Conservation (phyloP, 2,113 vertebrate genomes). For the Rhombomys opimus region DNA sequence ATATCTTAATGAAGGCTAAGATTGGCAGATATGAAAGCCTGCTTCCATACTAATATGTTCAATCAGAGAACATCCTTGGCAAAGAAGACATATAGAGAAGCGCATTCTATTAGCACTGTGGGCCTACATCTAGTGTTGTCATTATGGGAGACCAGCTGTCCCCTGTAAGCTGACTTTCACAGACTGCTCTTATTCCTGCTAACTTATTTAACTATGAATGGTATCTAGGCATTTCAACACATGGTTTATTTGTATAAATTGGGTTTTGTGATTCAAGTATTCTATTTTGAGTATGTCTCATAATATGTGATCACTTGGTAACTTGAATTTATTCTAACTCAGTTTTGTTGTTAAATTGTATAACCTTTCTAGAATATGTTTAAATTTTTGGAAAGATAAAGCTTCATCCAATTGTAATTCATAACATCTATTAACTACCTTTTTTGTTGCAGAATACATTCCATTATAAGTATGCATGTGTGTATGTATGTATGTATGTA, state of each 20-base stretch:
- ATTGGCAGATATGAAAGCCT: slow-evolving; percentile 4
- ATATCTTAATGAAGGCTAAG: slow-evolving; percentile 38
- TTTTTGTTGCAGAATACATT: background rate
- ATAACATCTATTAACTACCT: background rate
- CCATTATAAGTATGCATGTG: background rate
- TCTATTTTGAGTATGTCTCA: background rate
- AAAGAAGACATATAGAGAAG: slow-evolving; percentile 14
- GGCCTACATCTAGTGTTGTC: background rate
- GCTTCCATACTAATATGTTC: background rate
- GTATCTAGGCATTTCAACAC: background rate
- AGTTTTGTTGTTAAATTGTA: background rate
- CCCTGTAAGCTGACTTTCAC: background rate
- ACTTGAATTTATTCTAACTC: background rate
- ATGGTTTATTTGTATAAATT: slow-evolving; percentile 9
- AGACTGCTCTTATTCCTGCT: background rate
- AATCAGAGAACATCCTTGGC: background rate
- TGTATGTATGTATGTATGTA: background rate
- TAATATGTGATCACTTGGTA: background rate
- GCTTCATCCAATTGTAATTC: background rate
- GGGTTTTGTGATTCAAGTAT: background rate
- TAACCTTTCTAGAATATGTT: background rate
- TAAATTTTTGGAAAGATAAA: slow-evolving; percentile 37
- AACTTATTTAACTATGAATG: slow-evolving; percentile 43
- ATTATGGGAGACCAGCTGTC: background rate
- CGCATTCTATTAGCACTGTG: background rate